These are phyloP conservation scores for Dicaeum eximium DNA, from an alignment of 2,113 vertebrate genomes.

Conservation along the genomic window DNA sequence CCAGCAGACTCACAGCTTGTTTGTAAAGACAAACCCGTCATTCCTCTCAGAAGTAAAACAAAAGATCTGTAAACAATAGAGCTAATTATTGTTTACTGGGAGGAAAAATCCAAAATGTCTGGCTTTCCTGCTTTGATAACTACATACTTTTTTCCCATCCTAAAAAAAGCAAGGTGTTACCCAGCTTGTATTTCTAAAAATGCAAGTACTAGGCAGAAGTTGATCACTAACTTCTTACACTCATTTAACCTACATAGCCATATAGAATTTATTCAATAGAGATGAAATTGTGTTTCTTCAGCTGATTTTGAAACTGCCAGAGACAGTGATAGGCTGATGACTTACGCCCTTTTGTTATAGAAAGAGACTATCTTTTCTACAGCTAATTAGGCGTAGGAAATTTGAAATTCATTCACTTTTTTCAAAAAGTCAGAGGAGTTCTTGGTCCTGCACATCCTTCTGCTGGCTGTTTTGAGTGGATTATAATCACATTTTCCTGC, in stretches of 20 bases:
- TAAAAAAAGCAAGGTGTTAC: not conserved
- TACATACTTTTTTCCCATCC: not conserved
- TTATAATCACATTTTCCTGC: not conserved
- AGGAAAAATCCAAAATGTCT: not conserved
- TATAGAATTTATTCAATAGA: not conserved
- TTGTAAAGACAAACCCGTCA: too few species aligned
- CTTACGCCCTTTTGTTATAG: not conserved
- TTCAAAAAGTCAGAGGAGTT: not conserved
- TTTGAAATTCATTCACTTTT: not conserved
- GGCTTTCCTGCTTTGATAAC: not conserved
- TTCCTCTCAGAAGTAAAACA: not conserved
- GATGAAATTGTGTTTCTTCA: not conserved
- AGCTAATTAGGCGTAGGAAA: not conserved
- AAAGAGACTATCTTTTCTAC: not conserved
- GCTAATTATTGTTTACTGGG: fast-evolving
- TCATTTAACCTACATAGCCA: not conserved
- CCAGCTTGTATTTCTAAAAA: not conserved
- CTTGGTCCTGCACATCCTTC: not conserved
- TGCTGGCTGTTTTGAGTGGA: not conserved
- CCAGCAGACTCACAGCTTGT: too few species aligned
- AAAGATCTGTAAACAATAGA: not conserved
- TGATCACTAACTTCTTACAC: not conserved
- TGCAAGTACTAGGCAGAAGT: not conserved
- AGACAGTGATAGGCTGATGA: not conserved
- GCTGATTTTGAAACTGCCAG: not conserved